A percentile compares a stretch with the other conserved stretches of the same genome.
phyloP scores from a whole-genome alignment of 1,140 invertebrate genomes.

The Wasmannia auropunctata region DNA sequence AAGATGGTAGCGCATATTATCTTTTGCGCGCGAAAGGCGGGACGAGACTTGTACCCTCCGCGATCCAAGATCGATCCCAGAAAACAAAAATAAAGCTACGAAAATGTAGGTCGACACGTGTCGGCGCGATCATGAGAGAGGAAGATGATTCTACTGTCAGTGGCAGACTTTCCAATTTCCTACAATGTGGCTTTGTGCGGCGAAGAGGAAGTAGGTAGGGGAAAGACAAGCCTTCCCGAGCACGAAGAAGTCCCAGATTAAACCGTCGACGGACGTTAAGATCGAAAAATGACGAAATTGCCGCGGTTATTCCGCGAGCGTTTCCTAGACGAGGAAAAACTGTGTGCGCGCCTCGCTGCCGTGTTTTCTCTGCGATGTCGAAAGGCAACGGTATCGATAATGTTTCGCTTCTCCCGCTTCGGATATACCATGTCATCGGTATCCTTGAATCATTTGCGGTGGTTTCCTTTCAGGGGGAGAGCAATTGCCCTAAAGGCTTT shows the following conservation, averaged over 20 bases:
- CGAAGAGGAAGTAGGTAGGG: neutral
- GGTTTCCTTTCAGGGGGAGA: constrained; percentile 15
- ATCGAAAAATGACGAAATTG: constrained; percentile 46
- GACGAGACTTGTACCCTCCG: neutral
- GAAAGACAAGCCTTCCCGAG: constrained; percentile 15
- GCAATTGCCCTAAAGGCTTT: constrained; percentile 21
- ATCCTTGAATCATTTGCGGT: constrained; percentile 4
- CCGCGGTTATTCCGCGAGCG: constrained; percentile 11
- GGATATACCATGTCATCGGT: neutral
- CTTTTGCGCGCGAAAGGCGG: constrained; percentile 12
- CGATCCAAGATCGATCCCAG: constrained; percentile 36
- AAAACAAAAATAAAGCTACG: constrained; percentile 23
- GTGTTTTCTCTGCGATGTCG: neutral
- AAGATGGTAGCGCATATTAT: constrained; percentile 44
- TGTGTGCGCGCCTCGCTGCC: neutral
- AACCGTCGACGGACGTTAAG: constrained; percentile 16
- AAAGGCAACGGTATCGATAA: constrained; percentile 15
- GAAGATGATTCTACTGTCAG: constrained; percentile 49
- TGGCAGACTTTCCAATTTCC: constrained; percentile 57
- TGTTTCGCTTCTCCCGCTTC: constrained; percentile 2
- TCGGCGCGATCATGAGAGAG: constrained; percentile 34
- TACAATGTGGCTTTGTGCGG: constrained; percentile 54
- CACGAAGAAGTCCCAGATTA: constrained; percentile 25
- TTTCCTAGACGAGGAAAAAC: neutral
- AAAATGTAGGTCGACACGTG: constrained; percentile 51